phyloP scores from a whole-genome alignment of 2,888 invertebrate genomes.

The Criorhina ranunculi region DNA sequence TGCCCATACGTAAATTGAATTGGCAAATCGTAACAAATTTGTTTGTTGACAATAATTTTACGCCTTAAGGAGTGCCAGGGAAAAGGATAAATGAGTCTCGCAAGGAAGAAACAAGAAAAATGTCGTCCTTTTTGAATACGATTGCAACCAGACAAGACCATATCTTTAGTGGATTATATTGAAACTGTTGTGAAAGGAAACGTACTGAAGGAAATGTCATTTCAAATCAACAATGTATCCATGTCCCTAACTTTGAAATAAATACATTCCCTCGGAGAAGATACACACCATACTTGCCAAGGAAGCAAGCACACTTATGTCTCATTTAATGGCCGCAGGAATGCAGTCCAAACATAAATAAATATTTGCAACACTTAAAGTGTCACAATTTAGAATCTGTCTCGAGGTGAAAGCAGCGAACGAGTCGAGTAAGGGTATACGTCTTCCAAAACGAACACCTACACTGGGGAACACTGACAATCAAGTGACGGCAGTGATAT shows the following conservation, averaged over 20 bases:
- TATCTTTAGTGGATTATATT: constrained; percentile 11
- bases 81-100: constrained; percentile 25
- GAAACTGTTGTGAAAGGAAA: constrained; percentile 25
- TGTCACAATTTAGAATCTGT: constrained; percentile 65
- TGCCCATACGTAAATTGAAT: constrained; percentile 62
- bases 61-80: constrained; percentile 32
- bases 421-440: too few relatives aligned
- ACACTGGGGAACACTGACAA: constrained; percentile 64
- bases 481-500: constrained; percentile 69
- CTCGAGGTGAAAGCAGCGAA: constrained; percentile 54
- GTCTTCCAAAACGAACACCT: constrained; percentile 58
- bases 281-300: constrained; percentile 47
- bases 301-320: constrained; percentile 35
- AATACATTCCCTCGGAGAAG: constrained; percentile 48
- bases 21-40: constrained; percentile 68
- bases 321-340: constrained; percentile 67
- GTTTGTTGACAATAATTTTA: constrained; percentile 63
- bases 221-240: constrained; percentile 33
- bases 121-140: constrained; percentile 1
- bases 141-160: not conserved
- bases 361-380: constrained; percentile 76
- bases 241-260: constrained; percentile 32
- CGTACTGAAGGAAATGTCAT: constrained; percentile 1
- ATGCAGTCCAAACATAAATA: constrained; percentile 74
- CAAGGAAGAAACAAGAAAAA: constrained; percentile 20